Evolutionary conservation across 2,888 invertebrate genomes (phyloP), one percentile per base, ranked within the genome.

Genomic region (Drosophila yooni): DNA sequence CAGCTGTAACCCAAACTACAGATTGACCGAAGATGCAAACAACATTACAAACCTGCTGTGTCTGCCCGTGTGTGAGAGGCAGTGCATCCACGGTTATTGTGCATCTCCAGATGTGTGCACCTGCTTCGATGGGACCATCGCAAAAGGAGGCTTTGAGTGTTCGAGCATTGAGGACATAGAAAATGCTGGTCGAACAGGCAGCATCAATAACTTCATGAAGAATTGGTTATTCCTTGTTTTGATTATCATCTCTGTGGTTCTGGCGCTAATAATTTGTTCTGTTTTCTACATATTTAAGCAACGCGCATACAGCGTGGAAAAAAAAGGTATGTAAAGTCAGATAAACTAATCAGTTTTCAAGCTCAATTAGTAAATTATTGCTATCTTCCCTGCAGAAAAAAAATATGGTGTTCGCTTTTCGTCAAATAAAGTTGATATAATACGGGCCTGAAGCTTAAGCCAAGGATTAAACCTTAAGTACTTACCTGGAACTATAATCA

Each of bases 81-180:
- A 73, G 34, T 84, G 84, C 51, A 36, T 59, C 10, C 21, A 73
- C 4, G 87, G 82, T 0, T 81, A 70, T 51, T 84, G 89, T 38
- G 27, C 48, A 13, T 58, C 33, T 11, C 84, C 89, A 11, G 65
- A 56, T 31, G 56, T 53, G 5, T 84, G 84, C 21, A 43, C 11
- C 7, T 84, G 84, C 70, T 67, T 51, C 5, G 60, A 79, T 51
- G 82, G 74, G 2, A 34, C 52, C 3, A 11, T 10, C 3, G 38
- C 79, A 1, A 36, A 48, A 11, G 56, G 60, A 11, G 87, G 76
- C 6, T 54, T 40, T 5, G 40, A 31, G 1, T 89, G 79, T 8
- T 40, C 61, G 7, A 34, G 18, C 0, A 3, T 5, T 2, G 56
- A 50, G 1, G 40, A n/a, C 7, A 31, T 31, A 0, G 10, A 38